These are phyloP conservation scores for Anodontia alba DNA, from an alignment of 2,888 invertebrate species.

Conservation along the genomic window DNA sequence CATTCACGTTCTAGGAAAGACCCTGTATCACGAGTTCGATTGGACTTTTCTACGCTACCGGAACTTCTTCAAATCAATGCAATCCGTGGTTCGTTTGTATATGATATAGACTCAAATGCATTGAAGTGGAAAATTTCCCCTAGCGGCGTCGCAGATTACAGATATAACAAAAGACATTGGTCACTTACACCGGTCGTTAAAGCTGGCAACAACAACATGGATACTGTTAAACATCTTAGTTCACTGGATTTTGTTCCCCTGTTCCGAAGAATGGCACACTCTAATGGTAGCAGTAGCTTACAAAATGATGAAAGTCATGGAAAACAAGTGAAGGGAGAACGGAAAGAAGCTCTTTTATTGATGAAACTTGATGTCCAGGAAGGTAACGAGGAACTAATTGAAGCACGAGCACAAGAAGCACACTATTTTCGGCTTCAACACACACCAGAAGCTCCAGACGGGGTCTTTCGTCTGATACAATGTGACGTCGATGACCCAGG, in stretches of 20 bases:
- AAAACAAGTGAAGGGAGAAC: no score
- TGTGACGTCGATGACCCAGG: constrained; percentile 7
- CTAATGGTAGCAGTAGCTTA: no score
- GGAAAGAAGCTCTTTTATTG: not conserved
- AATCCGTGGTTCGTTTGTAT: constrained; percentile 31
- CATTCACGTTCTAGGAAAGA: not conserved
- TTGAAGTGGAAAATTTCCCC: not conserved
- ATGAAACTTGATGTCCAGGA: not conserved
- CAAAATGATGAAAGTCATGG: no score
- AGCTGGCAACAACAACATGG: no score
- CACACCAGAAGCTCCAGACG: not conserved
- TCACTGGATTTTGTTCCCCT: no score
- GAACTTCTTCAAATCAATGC: constrained; percentile 34
- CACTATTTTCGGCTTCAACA: not conserved
- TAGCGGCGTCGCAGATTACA: no score
- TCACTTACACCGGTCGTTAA: no score
- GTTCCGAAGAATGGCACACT: no score
- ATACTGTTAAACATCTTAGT: no score
- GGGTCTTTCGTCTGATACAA: constrained; percentile 17
- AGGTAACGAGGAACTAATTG: not conserved
- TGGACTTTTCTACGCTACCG: constrained; percentile 36
- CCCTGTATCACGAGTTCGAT: not conserved
- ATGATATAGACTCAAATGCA: constrained; percentile 4
- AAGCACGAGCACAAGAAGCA: not conserved
- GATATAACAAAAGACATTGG: no score